A percentile compares a stretch with the other conserved stretches of the same genome.
phyloP scores from a whole-genome alignment of 2,888 invertebrate genomes.

The Brassicogethes aeneus region DNA sequence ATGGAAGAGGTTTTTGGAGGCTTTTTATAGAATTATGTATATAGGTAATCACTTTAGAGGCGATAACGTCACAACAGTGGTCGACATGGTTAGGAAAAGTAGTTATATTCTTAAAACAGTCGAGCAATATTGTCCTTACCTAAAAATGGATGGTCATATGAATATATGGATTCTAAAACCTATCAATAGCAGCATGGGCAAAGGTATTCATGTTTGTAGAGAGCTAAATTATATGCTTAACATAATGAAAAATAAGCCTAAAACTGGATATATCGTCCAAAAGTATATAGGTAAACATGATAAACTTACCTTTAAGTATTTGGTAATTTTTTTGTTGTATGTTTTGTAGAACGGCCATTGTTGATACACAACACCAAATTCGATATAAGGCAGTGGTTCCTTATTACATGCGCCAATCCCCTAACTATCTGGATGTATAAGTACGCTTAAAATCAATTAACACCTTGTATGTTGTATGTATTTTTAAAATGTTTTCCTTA shows the following conservation, averaged over 20 bases:
- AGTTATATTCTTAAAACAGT: conserved; percentile 52
- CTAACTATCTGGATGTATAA: conserved; percentile 81
- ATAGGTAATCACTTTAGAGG: conserved; percentile 46
- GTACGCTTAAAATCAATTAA: conserved; percentile 40
- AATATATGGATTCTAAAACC: conserved; percentile 92
- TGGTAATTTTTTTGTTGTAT: too few relatives aligned
- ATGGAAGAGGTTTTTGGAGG: conserved; percentile 60
- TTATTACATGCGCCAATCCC: conserved; percentile 69
- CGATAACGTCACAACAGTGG: conserved; percentile 17
- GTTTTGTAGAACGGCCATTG: conserved; percentile 53
- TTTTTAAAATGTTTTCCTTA: too few relatives aligned
- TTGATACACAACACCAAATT: conserved; percentile 81
- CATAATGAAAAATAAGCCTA: conserved; percentile 47
- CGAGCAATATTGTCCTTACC: conserved; percentile 49
- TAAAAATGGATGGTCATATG: conserved; percentile 66
- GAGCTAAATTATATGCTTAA: conserved; percentile 63
- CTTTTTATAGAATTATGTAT: conserved; percentile 55
- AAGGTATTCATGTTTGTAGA: conserved; percentile 74
- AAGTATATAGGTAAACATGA: conserved; percentile 85
- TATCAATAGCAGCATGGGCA: conserved; percentile 69
- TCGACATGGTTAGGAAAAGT: conserved; percentile 39
- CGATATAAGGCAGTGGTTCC: conserved; percentile 84
- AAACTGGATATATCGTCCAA: conserved; percentile 69
- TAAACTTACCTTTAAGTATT: not conserved
- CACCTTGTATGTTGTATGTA: too few relatives aligned